Evolutionary conservation across 2,113 vertebrate species (phyloP), one percentile per base, ranked within the genome.

Genomic region (Alligator sinensis): DNA sequence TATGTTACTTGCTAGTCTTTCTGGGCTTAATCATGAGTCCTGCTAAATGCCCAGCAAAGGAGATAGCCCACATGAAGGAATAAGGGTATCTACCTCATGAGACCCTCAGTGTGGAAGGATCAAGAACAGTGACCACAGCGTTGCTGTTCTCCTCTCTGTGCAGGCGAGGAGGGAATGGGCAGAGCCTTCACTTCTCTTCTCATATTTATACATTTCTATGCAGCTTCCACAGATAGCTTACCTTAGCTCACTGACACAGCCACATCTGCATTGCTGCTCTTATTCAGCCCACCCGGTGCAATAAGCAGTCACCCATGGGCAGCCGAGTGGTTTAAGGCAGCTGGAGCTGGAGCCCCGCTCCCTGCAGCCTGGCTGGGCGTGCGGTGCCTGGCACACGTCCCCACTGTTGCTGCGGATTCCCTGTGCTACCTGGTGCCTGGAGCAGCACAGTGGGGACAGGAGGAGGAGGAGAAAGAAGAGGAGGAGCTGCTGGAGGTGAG

Each of bases 241-340:
- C 93, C 88, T 89, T 96, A 93, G 95, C 95, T 96, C 96, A 95
- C 87, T 38, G 62, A 83, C 47, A 94, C 96, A 95, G 91, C 88
- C 86, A 88, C 80, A 89, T 86, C 93, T 94, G 78, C 86, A 80
- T 92, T 94, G 88, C 95, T 95, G 79, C 96, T 97, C 96, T 72
- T 81, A 80, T 89, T 96, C 47, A 47, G 47, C 7, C 47, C 47
- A 9, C 47, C 47, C 7, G 47, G 47, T 47, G 47, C 47, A 47
- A 47, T 47, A 47, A 47, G 47, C 47, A 38, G 38, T 38, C 38
- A 47, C 47, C 47, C 8, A 7, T 47, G 47, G 47, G 47, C 7
- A 9, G 47, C 47, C 47, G 7, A 47, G 47, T 47, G 47, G 47
- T 9, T 9, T 7, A 47, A 47, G 8, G 47, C 47, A 47, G 47